Conservation (phyloP, 2,888 invertebrate species). For the Acanthococcus lagerstroemiae region DNA sequence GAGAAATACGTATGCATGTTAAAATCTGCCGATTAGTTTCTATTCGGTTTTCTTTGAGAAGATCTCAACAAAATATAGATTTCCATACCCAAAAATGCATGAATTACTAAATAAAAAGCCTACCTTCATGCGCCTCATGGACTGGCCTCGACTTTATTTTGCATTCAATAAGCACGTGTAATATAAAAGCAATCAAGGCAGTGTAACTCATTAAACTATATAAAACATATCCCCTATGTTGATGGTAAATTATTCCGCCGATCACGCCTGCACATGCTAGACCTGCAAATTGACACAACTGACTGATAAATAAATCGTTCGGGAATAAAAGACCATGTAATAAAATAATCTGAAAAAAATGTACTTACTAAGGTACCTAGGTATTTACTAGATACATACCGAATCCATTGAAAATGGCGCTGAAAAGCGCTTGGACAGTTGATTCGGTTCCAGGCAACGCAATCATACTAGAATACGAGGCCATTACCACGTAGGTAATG, state of each 20-base stretch:
- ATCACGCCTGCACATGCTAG: conserved; percentile 68
- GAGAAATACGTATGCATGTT: no score
- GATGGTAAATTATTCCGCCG: conserved; percentile 60
- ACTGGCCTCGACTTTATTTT: neutral
- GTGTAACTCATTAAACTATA: conserved; percentile 63
- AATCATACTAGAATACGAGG: conserved; percentile 73
- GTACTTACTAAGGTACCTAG: no score
- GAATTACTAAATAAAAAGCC: neutral
- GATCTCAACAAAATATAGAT: no score
- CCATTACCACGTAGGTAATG: conserved; percentile 77
- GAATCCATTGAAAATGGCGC: conserved; percentile 77
- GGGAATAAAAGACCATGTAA: no score
- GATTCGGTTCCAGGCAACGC: conserved; percentile 77
- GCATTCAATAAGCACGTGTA: conserved; percentile 50
- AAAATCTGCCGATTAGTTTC: no score
- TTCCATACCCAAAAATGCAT: neutral
- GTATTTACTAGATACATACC: no score
- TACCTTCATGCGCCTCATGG: neutral
- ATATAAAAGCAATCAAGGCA: conserved; percentile 50
- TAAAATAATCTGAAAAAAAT: no score
- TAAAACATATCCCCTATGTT: conserved; percentile 54
- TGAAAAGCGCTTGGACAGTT: conserved; percentile 77
- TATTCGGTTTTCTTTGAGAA: no score
- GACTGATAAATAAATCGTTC: no score
- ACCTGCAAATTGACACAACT: no score